Evolutionary conservation across 2,888 invertebrate genomes (phyloP).

Genomic region (Nowickia ferox): DNA sequence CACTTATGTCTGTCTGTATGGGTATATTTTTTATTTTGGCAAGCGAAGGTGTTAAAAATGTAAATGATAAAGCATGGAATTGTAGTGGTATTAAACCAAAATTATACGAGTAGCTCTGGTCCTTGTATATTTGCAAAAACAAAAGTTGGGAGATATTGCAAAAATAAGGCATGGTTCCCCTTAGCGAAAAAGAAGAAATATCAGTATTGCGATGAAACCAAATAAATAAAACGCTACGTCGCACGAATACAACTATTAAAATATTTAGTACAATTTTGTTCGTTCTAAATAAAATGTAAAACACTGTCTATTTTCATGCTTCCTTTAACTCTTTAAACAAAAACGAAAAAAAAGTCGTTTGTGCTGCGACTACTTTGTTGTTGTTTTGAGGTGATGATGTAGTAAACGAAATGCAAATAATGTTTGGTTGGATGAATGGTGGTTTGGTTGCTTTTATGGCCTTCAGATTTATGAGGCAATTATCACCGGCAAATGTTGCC

Average conservation of each 20-base stretch:
- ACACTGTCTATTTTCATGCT: constrained; percentile 16
- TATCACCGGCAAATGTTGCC: constrained; percentile 64
- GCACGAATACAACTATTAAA: not conserved
- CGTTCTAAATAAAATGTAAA: not conserved
- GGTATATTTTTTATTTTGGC: not conserved
- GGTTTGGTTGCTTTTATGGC: constrained; percentile 67
- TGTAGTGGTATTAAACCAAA: constrained; percentile 14
- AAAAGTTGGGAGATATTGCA: not conserved
- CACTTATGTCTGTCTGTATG: not conserved
- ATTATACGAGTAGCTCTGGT: too few species aligned
- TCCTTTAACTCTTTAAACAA: constrained; percentile 21
- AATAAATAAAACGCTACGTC: not conserved
- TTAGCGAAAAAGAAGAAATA: too few species aligned
- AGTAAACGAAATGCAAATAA: constrained; percentile 30
- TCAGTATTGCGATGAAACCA: too few species aligned
- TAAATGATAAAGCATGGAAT: not conserved
- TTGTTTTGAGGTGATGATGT: constrained; percentile 38
- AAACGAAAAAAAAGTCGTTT: not conserved
- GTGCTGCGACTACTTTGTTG: constrained; percentile 6
- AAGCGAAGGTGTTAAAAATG: constrained; percentile 11
- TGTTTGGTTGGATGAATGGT: constrained; percentile 14
- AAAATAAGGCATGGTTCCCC: not conserved
- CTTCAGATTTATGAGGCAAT: constrained; percentile 69
- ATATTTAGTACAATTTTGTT: not conserved
- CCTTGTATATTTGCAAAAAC: too few species aligned